Percentiles rank a stretch among this genome's conserved stretches.
Evolutionary conservation across 2,113 vertebrate species (phyloP).

Genomic region (Amazona guildingii): DNA sequence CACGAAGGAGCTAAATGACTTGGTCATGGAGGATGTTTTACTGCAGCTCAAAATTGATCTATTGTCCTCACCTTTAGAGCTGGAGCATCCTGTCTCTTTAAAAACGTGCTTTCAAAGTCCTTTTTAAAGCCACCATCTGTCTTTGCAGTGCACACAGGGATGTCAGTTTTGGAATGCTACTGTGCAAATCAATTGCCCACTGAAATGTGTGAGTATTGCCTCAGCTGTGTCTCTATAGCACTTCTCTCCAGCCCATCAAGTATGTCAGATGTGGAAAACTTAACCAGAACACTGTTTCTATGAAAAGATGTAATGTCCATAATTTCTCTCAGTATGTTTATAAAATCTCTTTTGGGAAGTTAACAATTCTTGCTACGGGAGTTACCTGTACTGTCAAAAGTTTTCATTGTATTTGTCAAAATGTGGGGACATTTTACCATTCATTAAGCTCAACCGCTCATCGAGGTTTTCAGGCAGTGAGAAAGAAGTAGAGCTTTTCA

Average conservation of each 20-base stretch:
- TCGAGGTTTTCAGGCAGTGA: not conserved
- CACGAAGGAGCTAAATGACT: not conserved
- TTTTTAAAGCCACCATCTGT: not conserved
- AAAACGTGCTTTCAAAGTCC: not conserved
- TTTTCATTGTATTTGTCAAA: not conserved
- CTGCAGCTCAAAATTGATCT: not conserved
- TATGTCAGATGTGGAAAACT: not conserved
- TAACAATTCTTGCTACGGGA: not conserved
- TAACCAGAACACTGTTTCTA: not conserved
- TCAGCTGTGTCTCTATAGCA: not conserved
- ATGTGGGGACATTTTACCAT: not conserved
- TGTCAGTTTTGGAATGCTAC: conserved; percentile 68
- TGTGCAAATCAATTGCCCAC: conserved; percentile 17
- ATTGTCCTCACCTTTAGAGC: not conserved
- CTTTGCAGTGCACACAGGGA: conserved; percentile 67
- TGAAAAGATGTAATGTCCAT: not conserved
- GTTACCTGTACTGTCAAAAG: not conserved
- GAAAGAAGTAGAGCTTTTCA: not conserved
- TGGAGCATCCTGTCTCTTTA: not conserved
- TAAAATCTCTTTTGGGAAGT: not conserved
- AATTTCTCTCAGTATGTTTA: not conserved
- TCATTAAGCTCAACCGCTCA: not conserved
- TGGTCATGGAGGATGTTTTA: not conserved
- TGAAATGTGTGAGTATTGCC: conserved; percentile 72
- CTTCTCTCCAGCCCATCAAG: not conserved